Percentiles rank a stretch among this genome's conserved stretches.
phyloP scores from a whole-genome alignment of 2,113 vertebrate species.

The Rhynchomys soricoides region DNA sequence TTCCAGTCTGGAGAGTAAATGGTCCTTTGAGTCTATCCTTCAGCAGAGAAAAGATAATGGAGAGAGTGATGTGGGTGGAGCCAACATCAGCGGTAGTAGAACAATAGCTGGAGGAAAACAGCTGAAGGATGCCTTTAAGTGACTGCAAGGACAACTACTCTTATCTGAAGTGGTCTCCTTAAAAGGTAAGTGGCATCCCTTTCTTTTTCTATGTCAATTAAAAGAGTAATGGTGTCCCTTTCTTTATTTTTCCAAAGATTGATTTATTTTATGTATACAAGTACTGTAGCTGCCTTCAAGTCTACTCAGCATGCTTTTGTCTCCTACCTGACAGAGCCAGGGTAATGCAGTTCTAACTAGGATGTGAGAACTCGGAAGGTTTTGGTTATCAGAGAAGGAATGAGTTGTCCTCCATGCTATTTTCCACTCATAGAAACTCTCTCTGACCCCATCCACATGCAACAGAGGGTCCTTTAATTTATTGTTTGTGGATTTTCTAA shows the following conservation, averaged over 20 bases:
- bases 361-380: not conserved
- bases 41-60: not conserved
- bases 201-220: not conserved
- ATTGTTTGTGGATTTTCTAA: not conserved
- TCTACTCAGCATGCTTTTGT: no score
- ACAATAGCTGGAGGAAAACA: not conserved
- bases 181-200: not conserved
- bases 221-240: not conserved
- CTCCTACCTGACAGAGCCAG: no score
- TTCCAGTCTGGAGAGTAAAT: not conserved
- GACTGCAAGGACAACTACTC: not conserved
- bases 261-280: no score
- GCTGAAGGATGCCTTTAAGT: not conserved
- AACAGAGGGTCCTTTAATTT: not conserved
- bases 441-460: not conserved
- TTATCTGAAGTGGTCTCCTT: not conserved
- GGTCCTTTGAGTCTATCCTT: not conserved
- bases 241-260: not conserved
- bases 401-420: not conserved
- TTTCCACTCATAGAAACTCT: not conserved
- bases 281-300: no score
- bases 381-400: not conserved
- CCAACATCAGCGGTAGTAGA: not conserved
- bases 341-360: slow-evolving; percentile 25
- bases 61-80: not conserved